Conservation (phyloP, 2,888 invertebrate genomes). For the Ectemnius lituratus region DNA sequence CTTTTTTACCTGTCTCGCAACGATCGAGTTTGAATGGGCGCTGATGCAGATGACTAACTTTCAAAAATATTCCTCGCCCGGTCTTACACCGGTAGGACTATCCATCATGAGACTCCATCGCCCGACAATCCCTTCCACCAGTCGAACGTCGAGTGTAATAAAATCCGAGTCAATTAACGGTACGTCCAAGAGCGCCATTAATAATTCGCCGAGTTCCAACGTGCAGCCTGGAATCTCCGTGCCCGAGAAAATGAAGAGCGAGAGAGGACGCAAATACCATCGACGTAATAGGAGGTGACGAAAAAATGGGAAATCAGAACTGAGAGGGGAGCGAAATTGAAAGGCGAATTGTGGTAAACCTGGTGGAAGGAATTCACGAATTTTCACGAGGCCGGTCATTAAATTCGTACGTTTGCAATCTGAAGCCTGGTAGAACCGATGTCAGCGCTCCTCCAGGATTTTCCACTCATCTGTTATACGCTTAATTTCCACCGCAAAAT, state of each 20-base stretch:
- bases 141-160: constrained; percentile 66
- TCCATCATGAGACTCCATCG: constrained; percentile 47
- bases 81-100: constrained; percentile 30
- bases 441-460: no score
- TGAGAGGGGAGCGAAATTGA: neutral
- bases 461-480: no score
- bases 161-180: constrained; percentile 74
- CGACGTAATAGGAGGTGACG: neutral
- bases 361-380: constrained; percentile 20
- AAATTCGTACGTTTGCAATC: no score
- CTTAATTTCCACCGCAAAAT: no score
- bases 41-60: constrained; percentile 46
- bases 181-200: constrained; percentile 69
- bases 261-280: constrained; percentile 31
- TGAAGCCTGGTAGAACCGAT: no score
- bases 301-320: constrained; percentile 12
- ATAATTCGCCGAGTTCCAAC: constrained; percentile 64
- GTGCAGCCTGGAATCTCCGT: constrained; percentile 46
- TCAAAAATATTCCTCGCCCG: constrained; percentile 48
- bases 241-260: constrained; percentile 1
- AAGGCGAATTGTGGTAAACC: constrained; percentile 13
- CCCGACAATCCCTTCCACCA: constrained; percentile 58
- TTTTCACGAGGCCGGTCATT: constrained; percentile 16
- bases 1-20: constrained; percentile 49
- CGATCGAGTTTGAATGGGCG: constrained; percentile 36